Evolutionary conservation across 2,797 vertebrate species (phyloP), one percentile per base, ranked within the genome.

Genomic region (Scleropages formosus): DNA sequence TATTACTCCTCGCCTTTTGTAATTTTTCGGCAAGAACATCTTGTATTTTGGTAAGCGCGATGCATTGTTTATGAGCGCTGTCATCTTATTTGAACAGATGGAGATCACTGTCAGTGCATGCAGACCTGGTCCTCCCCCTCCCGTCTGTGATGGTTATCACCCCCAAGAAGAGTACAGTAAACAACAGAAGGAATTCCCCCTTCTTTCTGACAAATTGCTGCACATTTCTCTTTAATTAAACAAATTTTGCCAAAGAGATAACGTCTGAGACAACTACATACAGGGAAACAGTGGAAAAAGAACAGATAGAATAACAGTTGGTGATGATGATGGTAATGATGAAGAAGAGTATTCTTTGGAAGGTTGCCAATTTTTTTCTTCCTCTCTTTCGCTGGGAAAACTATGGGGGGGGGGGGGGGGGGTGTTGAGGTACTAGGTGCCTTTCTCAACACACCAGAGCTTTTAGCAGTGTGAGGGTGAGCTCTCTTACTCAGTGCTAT

Each of bases 151-250:
- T 80, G 75, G 70, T 77, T 76, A 79, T 79, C 68, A 67, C 75
- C 46, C 61, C 15, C 72, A 73, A 62, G 27, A 58, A 51, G 77
- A 67, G 67, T 73, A 78, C 53, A 53, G 70, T 78, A 80, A 83
- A 78, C 79, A 82, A 62, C 22, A 74, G 44, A 27, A 79, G 73
- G 67, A 79, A 81, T 79, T 80, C 77, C 74, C 77, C 31, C 65
- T 76, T 61, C 53, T 53, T 67, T 59, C 60, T 64, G n/a, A 72
- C 61, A n/a, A 64, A 63, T n/a, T 27, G 58, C 12, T 22, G 56
- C 51, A 77, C 26, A 26, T 76, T 46, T 64, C 60, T 64, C 27
- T 72, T 56, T 71, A 59, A 65, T 73, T 72, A n/a, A 24, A 39
- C 16, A n/a, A 12, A 73, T 51, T 51, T 51, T 51, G 24, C 27